These are phyloP conservation scores for Sphyrna mokarran DNA, from an alignment of 2,113 vertebrate genomes.

Conservation along the genomic window DNA sequence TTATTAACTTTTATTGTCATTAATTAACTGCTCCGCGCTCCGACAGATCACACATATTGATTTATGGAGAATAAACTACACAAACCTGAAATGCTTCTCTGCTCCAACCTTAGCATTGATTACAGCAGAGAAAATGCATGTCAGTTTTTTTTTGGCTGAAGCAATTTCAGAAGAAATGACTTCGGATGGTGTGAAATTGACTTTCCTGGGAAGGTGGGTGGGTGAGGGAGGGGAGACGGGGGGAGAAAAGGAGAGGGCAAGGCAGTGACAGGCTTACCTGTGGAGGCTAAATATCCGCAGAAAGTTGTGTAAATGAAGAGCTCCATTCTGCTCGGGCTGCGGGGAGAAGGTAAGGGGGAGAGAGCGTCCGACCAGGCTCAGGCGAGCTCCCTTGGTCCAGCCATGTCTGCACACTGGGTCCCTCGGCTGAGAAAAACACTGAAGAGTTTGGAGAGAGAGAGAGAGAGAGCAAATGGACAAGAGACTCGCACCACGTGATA, in stretches of 20 bases:
- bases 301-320: conserved; percentile 55
- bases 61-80: not conserved
- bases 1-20: conserved; percentile 26
- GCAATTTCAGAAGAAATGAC: not conserved
- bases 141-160: not conserved
- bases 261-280: conserved; percentile 47
- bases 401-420: conserved; percentile 1
- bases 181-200: not conserved
- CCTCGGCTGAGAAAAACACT: conserved; percentile 26
- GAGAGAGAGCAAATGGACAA: conserved; percentile 32
- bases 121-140: not conserved
- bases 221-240: too few relatives aligned
- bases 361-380: not conserved
- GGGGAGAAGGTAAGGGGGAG: too few relatives aligned
- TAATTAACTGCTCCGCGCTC: not conserved
- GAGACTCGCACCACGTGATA: conserved; percentile 40
- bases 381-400: not conserved
- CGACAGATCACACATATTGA: not conserved
- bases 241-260: too few relatives aligned
- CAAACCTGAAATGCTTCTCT: not conserved
- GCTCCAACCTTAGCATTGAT: not conserved
- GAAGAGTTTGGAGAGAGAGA: conserved; percentile 2
- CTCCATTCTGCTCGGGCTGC: conserved; percentile 49
- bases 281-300: conserved; percentile 52
- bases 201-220: not conserved